Base-by-base conservation (phyloP, 2,113 vertebrate species). In the Rhinolophus sinicus region DNA sequence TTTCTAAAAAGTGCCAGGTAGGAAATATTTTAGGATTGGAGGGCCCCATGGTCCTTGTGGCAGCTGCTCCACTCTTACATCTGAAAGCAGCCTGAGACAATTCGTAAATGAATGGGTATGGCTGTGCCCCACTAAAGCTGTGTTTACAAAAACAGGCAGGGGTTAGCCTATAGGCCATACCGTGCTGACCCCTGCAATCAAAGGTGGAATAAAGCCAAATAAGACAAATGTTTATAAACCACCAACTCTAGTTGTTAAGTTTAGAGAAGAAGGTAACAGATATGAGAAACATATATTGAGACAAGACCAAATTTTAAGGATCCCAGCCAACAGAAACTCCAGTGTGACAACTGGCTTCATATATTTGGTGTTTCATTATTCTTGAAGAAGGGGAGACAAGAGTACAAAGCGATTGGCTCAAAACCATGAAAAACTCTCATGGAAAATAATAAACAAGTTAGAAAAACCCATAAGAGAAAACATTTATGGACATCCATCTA, bases 391-490 rank as follows among this genome's bases (percentile, higher is more conserved):
- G 1, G 0, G 0, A 11, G 3, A n/a, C 12, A 62, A n/a, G 30
- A 80, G 1, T 58, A 84, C 24, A 67, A 72, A 52, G 33, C 56
- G n/a, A 58, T 0, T n/a, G 2, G 2, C 38, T 50, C 14, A 95
- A 96, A 73, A 62, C 30, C 14, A 64, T 18, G 21, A 35, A 69
- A 82, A 80, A 26, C 16, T 52, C 44, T 87, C 33, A 30, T 35
- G 60, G 65, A 60, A 93, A 89, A 93, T 38, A 86, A 84, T 30
- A 33, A 78, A 38, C 22, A 50, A 76, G 21, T 24, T n/a, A 64
- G 30, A 92, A 80, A 90, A 93, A 92, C 26, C 18, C 19, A 10
- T n/a, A 86, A 73, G 83, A n/a, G 47, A 69, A 95, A 70, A 38
- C 24, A 76, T 26, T 67, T 40, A 9, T 28, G 22, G 77, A 76